phyloP scores from a whole-genome alignment of 1,140 invertebrate genomes.

The Euglossa dilemma region DNA sequence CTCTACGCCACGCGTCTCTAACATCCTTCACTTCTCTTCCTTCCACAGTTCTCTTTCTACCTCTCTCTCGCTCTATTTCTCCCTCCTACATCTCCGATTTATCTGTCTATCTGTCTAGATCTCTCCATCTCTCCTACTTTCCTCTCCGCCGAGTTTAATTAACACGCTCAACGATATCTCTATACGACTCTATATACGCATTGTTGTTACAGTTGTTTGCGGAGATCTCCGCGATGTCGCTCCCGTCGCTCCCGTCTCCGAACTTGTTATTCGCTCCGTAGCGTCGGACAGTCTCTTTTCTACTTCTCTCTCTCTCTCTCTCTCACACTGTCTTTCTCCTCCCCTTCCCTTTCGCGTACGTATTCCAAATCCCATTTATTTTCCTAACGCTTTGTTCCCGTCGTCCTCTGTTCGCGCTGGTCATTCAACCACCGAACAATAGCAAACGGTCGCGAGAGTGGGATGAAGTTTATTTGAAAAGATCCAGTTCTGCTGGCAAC shows the following conservation, averaged over 20 bases:
- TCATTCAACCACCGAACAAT: slow-evolving; percentile 39
- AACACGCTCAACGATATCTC: slow-evolving; percentile 27
- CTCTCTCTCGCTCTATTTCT: slow-evolving; percentile 26
- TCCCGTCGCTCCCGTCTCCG: not conserved
- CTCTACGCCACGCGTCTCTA: slow-evolving; percentile 39
- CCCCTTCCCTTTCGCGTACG: not conserved
- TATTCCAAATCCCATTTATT: slow-evolving; percentile 33
- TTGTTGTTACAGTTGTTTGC: not conserved
- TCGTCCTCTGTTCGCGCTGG: slow-evolving; percentile 28
- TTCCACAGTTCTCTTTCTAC: slow-evolving; percentile 17
- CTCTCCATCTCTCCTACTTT: not conserved
- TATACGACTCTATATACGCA: not conserved
- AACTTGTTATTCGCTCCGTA: slow-evolving; percentile 12
- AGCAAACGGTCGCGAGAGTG: slow-evolving; percentile 16
- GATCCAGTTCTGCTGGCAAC: slow-evolving; percentile 13
- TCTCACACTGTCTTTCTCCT: not conserved
- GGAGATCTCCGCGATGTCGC: not conserved
- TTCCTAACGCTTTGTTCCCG: slow-evolving; percentile 19
- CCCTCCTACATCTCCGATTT: not conserved
- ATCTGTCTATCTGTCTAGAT: not conserved
- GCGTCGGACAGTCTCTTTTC: too few relatives aligned
- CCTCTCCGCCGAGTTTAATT: not conserved
- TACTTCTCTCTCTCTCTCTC: too few relatives aligned
- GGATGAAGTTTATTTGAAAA: slow-evolving; percentile 34
- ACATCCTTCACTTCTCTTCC: slow-evolving; percentile 6